Percentiles rank a stretch among this genome's conserved stretches.
These are phyloP conservation scores for Spialia ferax DNA, from an alignment of 2,888 invertebrate genomes.

Conservation along the genomic window DNA sequence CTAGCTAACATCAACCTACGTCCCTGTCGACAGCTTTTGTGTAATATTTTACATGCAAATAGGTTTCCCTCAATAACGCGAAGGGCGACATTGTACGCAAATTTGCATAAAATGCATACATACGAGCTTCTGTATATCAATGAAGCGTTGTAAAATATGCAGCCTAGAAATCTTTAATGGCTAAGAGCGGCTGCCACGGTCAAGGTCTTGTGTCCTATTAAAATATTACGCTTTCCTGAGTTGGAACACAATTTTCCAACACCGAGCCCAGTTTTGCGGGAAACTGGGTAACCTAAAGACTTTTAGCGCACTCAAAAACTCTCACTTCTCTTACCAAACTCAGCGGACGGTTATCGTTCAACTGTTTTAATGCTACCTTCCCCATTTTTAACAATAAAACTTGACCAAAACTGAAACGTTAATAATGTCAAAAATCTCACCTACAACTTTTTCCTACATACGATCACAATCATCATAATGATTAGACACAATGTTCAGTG, in stretches of 20 bases:
- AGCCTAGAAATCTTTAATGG: background rate
- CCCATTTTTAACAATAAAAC: too few relatives aligned
- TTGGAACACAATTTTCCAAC: background rate
- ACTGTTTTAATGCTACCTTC: background rate
- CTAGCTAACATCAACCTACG: slow-evolving; percentile 13
- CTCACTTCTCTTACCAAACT: slow-evolving; percentile 18
- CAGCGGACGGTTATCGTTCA: slow-evolving; percentile 10
- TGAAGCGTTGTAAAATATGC: background rate
- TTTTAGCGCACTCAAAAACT: slow-evolving; percentile 7
- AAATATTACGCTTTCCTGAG: background rate
- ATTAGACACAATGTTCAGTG: too few relatives aligned
- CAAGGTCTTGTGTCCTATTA: slow-evolving; percentile 4
- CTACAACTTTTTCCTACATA: too few relatives aligned
- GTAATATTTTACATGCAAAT: slow-evolving; percentile 20
- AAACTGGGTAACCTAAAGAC: slow-evolving; percentile 15
- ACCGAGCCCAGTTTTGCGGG: background rate
- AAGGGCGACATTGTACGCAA: slow-evolving; percentile 14
- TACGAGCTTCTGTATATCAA: background rate
- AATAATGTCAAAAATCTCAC: too few relatives aligned
- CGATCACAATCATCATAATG: too few relatives aligned
- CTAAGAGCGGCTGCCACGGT: background rate
- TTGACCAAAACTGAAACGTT: too few relatives aligned
- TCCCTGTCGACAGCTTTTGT: slow-evolving; percentile 5
- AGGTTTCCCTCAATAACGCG: slow-evolving; percentile 19
- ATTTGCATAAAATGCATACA: slow-evolving; percentile 24